A percentile compares a stretch with the other conserved stretches of the same genome.
phyloP scores from a whole-genome alignment of 2,113 vertebrate genomes.

The Rafetus swinhoei region DNA sequence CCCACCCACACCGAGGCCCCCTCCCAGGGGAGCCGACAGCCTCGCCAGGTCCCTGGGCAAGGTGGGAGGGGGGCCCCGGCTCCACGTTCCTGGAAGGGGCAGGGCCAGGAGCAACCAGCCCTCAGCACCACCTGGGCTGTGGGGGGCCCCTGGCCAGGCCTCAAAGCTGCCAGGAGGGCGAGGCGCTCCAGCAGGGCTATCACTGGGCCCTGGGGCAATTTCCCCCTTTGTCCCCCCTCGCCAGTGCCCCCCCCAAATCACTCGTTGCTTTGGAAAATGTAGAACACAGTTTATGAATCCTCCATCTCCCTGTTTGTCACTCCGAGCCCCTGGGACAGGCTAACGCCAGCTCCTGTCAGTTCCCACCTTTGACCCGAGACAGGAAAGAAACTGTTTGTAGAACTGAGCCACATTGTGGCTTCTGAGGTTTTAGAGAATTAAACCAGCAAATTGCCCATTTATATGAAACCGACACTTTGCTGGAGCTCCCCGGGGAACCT shows the following conservation, averaged over 20 bases:
- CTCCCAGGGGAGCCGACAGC: too few relatives aligned
- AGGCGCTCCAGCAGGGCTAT: too few relatives aligned
- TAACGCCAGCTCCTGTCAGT: background rate
- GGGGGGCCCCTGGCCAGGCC: too few relatives aligned
- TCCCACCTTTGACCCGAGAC: background rate
- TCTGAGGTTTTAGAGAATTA: conserved; percentile 46
- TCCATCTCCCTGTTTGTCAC: background rate
- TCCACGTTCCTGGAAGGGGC: too few relatives aligned
- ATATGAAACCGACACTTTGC: background rate
- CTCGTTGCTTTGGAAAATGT: rapidly evolving
- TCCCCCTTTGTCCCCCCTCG: too few relatives aligned
- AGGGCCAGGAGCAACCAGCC: too few relatives aligned
- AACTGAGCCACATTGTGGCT: background rate
- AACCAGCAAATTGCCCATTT: conserved; percentile 39
- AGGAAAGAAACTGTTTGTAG: background rate
- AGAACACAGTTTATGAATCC: rapidly evolving
- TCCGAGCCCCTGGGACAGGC: rapidly evolving
- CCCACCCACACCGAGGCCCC: background rate
- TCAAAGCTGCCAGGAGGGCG: too few relatives aligned
- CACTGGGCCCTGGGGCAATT: too few relatives aligned
- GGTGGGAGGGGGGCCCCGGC: too few relatives aligned
- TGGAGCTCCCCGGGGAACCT: background rate
- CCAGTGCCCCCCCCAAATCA: rapidly evolving
- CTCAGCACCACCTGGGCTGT: too few relatives aligned
- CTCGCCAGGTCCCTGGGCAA: too few relatives aligned